Percentiles rank a stretch among this genome's conserved stretches.
phyloP scores from a whole-genome alignment of 2,113 vertebrate species.

The Sturnira hondurensis region DNA sequence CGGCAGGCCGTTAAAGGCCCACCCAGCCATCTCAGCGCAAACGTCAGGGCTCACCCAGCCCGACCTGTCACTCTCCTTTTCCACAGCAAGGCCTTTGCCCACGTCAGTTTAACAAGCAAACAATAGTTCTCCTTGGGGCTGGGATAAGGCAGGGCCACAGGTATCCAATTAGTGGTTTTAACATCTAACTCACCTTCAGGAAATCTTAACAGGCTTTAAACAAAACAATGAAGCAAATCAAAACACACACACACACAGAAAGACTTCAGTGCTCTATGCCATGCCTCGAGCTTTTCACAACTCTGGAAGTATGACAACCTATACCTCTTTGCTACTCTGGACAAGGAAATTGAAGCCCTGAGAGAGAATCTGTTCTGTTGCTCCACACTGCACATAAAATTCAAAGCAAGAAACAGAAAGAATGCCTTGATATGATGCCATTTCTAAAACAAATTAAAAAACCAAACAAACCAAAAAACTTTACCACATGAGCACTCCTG shows the following conservation, averaged over 20 bases:
- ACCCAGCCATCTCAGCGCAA: background rate
- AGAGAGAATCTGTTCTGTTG: background rate
- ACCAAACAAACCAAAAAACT: background rate
- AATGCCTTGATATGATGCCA: background rate
- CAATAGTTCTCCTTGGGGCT: background rate
- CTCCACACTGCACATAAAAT: background rate
- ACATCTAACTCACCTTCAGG: background rate
- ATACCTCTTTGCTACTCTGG: background rate
- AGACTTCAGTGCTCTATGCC: background rate
- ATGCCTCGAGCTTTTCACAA: background rate
- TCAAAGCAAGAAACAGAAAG: background rate
- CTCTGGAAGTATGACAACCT: background rate
- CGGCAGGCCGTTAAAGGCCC: background rate
- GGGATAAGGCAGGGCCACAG: background rate
- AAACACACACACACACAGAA: background rate
- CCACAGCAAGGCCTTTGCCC: background rate
- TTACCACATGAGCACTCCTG: background rate
- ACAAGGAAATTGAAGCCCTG: background rate
- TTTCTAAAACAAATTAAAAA: background rate
- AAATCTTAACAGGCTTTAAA: background rate
- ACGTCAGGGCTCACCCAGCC: background rate
- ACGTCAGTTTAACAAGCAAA: background rate
- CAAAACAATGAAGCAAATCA: background rate
- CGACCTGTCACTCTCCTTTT: conserved; percentile 22
- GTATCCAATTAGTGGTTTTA: background rate